phyloP scores from a whole-genome alignment of 1,140 invertebrate species.

The Bombus impatiens region DNA sequence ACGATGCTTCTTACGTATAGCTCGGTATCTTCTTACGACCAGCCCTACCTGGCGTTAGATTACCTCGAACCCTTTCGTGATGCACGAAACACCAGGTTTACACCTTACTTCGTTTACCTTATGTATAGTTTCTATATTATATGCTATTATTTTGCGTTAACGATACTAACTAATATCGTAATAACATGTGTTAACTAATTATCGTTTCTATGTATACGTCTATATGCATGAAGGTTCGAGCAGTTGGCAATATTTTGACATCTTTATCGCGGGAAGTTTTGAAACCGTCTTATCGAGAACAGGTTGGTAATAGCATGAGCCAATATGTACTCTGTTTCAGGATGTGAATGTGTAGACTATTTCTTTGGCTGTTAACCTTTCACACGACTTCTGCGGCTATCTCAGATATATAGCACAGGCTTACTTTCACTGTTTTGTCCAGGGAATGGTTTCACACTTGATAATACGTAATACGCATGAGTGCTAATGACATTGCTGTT shows the following conservation, averaged over 20 bases:
- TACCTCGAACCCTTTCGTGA: slow-evolving; percentile 41
- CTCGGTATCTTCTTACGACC: slow-evolving; percentile 51
- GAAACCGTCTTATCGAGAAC: background rate
- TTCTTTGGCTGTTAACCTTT: slow-evolving; percentile 31
- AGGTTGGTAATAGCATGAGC: background rate
- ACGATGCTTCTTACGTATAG: slow-evolving; percentile 27
- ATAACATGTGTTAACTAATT: background rate
- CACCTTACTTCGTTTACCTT: background rate
- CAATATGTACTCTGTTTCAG: slow-evolving; percentile 7
- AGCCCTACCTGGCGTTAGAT: slow-evolving; percentile 35
- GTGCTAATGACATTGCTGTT: background rate
- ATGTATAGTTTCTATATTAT: background rate
- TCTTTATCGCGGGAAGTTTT: slow-evolving; percentile 13
- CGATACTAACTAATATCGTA: background rate
- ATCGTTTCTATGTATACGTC: too few species aligned
- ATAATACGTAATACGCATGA: background rate
- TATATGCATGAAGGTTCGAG: background rate
- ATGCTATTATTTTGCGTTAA: background rate
- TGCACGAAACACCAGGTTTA: background rate
- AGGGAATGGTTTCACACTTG: background rate
- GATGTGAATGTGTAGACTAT: slow-evolving; percentile 7
- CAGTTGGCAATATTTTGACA: background rate
- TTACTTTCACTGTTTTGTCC: slow-evolving; percentile 22
- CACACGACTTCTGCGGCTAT: background rate
- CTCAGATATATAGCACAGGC: background rate